A percentile compares a stretch with the other conserved stretches of the same genome.
These are phyloP conservation scores for Litoditis marina DNA, from an alignment of 2,888 invertebrate genomes.

Conservation along the genomic window DNA sequence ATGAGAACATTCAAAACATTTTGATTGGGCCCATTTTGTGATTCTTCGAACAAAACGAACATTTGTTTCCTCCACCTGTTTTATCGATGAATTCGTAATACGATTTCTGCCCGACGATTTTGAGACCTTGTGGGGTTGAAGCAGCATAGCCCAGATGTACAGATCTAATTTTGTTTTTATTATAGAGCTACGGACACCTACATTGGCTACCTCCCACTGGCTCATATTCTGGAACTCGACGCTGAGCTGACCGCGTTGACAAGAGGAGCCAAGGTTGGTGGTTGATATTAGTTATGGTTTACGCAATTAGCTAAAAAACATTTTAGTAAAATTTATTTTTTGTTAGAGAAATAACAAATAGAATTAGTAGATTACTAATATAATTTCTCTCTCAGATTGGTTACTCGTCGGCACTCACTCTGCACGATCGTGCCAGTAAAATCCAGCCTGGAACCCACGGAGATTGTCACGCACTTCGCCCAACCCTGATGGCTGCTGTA, in stretches of 20 bases:
- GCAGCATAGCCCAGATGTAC: too few species aligned
- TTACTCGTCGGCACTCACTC: conserved; percentile 87
- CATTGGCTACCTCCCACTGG: conserved; percentile 90
- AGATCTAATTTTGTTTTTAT: conserved; percentile 58
- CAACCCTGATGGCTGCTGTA: conserved; percentile 90
- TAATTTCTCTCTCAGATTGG: conserved; percentile 77
- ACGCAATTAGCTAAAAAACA: neutral
- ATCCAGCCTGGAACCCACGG: conserved; percentile 90
- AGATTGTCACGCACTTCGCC: conserved; percentile 83
- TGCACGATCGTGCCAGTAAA: conserved; percentile 74
- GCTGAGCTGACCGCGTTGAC: conserved; percentile 68
- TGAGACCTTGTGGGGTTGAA: too few species aligned
- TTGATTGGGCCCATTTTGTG: too few species aligned
- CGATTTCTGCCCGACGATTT: too few species aligned
- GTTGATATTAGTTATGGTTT: too few species aligned
- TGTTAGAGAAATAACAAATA: neutral
- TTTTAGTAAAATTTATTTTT: neutral
- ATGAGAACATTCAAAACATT: too few species aligned
- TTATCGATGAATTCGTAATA: too few species aligned
- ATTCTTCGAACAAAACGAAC: neutral
- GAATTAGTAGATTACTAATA: too few species aligned
- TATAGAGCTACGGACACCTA: conserved; percentile 71
- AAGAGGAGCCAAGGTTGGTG: conserved; percentile 28
- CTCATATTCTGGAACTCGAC: conserved; percentile 90
- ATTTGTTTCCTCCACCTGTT: neutral